Conservation (phyloP, 2,888 invertebrate species). For the Eupithecia subumbrata region DNA sequence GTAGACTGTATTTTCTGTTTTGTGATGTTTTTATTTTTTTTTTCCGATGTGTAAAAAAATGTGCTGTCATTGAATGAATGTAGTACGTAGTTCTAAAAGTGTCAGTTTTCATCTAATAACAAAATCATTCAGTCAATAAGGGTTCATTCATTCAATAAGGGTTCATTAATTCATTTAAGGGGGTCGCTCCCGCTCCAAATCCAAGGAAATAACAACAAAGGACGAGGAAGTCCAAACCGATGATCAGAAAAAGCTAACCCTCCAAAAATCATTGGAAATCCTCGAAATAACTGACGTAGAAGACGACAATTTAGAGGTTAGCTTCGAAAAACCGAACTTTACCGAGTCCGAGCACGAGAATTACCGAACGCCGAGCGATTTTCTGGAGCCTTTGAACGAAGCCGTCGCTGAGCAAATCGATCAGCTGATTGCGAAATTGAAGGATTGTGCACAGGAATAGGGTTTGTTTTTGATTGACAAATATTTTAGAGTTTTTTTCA, state of each 20-base stretch:
- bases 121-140: too few relatives aligned
- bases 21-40: neutral
- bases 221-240: conserved; percentile 63
- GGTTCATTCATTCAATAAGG: neutral
- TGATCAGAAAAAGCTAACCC: conserved; percentile 51
- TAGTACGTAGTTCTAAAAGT: too few relatives aligned
- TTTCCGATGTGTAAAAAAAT: too few relatives aligned
- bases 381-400: conserved; percentile 69
- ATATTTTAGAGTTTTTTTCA: neutral
- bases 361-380: conserved; percentile 72
- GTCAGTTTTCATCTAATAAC: too few relatives aligned
- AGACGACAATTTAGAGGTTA: conserved; percentile 59
- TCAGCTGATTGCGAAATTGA: conserved; percentile 70
- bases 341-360: conserved; percentile 68
- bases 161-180: conserved; percentile 17
- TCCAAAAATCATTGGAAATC: conserved; percentile 69
- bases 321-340: conserved; percentile 69
- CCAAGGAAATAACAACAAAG: conserved; percentile 55
- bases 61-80: too few relatives aligned
- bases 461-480: conserved; percentile 38
- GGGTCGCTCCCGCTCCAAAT: conserved; percentile 26
- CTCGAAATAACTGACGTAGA: conserved; percentile 62
- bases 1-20: neutral
- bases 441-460: conserved; percentile 65
- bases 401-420: conserved; percentile 74